These are phyloP conservation scores for Oxytorus armatus DNA, from an alignment of 2,888 invertebrate genomes.

Conservation along the genomic window DNA sequence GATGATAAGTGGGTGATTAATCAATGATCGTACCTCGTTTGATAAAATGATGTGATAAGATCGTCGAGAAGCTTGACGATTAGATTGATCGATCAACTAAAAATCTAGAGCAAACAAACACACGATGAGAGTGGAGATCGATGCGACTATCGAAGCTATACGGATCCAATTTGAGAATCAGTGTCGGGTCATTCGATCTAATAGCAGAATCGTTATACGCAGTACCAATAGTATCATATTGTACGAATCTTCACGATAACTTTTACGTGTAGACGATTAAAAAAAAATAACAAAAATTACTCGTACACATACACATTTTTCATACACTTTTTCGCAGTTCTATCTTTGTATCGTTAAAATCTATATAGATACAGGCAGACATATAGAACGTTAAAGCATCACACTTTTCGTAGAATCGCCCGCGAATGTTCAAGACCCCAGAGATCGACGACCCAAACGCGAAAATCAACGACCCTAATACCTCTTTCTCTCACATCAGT, in stretches of 20 bases:
- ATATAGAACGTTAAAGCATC: background rate
- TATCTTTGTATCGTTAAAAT: too few species aligned
- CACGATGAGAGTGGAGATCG: conserved; percentile 1
- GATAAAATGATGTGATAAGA: background rate
- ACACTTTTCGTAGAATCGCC: background rate
- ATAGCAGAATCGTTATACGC: too few species aligned
- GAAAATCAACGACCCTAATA: conserved; percentile 55
- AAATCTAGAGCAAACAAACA: background rate
- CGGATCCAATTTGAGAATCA: conserved; percentile 42
- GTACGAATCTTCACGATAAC: too few species aligned
- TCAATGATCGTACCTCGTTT: too few species aligned
- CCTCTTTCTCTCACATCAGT: conserved; percentile 22
- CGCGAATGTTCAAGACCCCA: conserved; percentile 8
- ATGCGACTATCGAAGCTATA: conserved; percentile 12
- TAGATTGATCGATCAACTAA: background rate
- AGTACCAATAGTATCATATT: too few species aligned
- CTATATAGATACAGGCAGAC: background rate
- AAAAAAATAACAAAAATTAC: too few species aligned
- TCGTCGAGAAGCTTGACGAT: background rate
- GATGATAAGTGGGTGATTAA: too few species aligned
- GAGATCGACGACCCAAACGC: conserved; percentile 53
- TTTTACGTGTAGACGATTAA: too few species aligned
- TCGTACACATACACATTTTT: too few species aligned
- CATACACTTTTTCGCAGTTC: too few species aligned
- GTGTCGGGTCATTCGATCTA: conserved; percentile 32